Base-by-base conservation (phyloP, 1,140 invertebrate species). In the Drosophila jambulina region DNA sequence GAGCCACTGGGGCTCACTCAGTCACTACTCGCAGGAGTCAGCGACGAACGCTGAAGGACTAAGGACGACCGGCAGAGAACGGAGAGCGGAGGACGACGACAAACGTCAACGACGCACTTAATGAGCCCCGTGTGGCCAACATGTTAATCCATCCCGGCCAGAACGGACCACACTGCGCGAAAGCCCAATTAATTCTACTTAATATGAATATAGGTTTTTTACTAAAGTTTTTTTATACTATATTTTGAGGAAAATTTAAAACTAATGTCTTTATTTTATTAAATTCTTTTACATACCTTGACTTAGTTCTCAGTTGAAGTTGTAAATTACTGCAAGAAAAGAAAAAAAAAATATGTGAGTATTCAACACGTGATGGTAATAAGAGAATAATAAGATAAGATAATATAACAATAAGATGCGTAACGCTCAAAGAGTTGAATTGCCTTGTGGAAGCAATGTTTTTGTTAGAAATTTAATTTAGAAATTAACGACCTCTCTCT, bases 61-160 rank as follows among this genome's bases (percentile, higher is more conserved):
- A 25, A 38, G 67, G 38, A 67, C 48, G 62, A 25, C 2, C 48
- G 62, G 75, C 54, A 62, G 59, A 46, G 60, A 29, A 0, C 29
- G n/a, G 25, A 29, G 27, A 6, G 2, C 61, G 40, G 27, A n/a
- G 53, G 51, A 75, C 32, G 63, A 77, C 74, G 75, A 78, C 74
- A 60, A 65, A 77, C 75, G 75, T 60, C 63, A 79, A 72, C 75
- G 76, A 84, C 63, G 70, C 81, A 75, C 78, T 85, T 90, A 90
- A 90, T 90, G 85, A 90, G 85, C 81, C 85, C 85, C 85, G 62
- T 57, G 85, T 63, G 85, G 80, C 71, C 74, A 81, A 88, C 84
- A 90, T 85, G 85, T 90, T 90, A 90, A 90, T 85, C 81, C 85
- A 79, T 59, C 43, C 76, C 62, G 61, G 76, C 53, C 69, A 53